phyloP scores from a whole-genome alignment of 2,888 invertebrate species.

The Griposia aprilina region DNA sequence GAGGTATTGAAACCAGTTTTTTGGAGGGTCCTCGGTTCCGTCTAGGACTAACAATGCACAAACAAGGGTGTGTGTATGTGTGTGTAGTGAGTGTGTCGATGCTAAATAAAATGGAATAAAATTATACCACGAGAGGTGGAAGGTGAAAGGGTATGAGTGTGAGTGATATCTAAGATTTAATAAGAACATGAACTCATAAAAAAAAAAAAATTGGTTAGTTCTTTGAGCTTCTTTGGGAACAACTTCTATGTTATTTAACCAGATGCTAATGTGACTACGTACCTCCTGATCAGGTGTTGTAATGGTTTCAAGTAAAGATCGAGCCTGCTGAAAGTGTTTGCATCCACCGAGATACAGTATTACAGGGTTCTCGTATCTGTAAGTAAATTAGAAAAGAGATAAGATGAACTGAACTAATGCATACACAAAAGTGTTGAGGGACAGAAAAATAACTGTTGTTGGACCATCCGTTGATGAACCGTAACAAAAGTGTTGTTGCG shows the following conservation, averaged over 20 bases:
- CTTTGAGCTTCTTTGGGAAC: background rate
- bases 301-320: constrained; percentile 95
- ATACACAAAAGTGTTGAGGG: background rate
- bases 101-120: too few species aligned
- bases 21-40: too few species aligned
- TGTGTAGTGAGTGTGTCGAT: too few species aligned
- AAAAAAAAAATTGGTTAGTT: too few species aligned
- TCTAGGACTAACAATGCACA: too few species aligned
- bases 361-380: constrained; percentile 88
- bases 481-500: background rate
- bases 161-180: too few species aligned
- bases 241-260: too few species aligned
- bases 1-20: too few species aligned
- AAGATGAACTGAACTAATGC: constrained; percentile 57
- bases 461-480: background rate
- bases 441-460: background rate
- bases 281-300: constrained; percentile 95
- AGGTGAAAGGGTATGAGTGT: too few species aligned
- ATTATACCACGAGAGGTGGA: too few species aligned
- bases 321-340: constrained; percentile 97
- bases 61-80: too few species aligned
- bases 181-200: too few species aligned
- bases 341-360: constrained; percentile 95
- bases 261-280: constrained; percentile 52
- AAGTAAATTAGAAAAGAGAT: constrained; percentile 71